These are phyloP conservation scores for Trypoxylus dichotomus DNA, from an alignment of 1,140 invertebrate genomes.

Conservation along the genomic window DNA sequence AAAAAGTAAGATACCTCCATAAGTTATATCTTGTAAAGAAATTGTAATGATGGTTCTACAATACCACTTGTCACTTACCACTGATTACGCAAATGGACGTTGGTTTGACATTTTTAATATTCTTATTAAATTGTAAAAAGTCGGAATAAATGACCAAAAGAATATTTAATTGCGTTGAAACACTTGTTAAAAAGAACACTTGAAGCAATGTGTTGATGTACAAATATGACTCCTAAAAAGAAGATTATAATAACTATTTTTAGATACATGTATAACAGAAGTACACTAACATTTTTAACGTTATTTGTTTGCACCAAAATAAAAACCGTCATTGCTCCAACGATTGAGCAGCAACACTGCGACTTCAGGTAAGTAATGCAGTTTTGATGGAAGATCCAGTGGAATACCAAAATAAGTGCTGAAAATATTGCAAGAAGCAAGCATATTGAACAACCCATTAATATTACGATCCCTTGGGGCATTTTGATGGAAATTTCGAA, in stretches of 20 bases:
- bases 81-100: conserved; percentile 23
- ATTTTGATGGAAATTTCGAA: background rate
- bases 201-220: conserved; percentile 12
- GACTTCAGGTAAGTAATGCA: conserved; percentile 9
- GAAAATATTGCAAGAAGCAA: conserved; percentile 6
- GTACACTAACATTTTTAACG: background rate
- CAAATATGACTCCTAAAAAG: conserved; percentile 9
- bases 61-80: background rate
- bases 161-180: conserved; percentile 19
- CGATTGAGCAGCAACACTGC: conserved; percentile 6
- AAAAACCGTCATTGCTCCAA: conserved; percentile 7
- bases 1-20: background rate
- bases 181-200: conserved; percentile 6
- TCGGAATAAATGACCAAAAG: conserved; percentile 6
- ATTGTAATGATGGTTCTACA: no score
- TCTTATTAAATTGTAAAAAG: background rate
- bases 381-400: background rate
- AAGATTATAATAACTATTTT: background rate
- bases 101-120: background rate
- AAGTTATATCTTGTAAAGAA: background rate
- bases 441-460: conserved; percentile 9
- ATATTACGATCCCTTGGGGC: background rate
- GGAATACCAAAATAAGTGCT: background rate
- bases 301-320: conserved; percentile 17
- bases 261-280: no score